Evolutionary conservation across 64 coral and sea anemone species (phyloP), one percentile per base, ranked within the genome.

Genomic region (Platygyra sinensis): DNA sequence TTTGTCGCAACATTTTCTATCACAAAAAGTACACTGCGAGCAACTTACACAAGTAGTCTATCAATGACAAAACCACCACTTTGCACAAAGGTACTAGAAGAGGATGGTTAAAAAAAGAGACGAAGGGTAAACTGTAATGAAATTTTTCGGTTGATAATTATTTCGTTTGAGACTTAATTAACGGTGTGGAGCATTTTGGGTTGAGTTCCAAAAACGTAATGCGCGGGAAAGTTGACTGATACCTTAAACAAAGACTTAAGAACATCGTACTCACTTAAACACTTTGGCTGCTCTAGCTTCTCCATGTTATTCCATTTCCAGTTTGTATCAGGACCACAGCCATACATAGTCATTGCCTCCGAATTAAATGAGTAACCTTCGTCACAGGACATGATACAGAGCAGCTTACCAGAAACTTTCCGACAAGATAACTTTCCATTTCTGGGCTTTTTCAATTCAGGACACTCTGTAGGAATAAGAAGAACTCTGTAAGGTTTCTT

Each of bases 291-390:
- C 2, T 27, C 61, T 10, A 87, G 63, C 18, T 75, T 24, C 29
- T 87, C 29, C 31, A 72, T 60, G 18, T 54, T 76, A 79, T 89
- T 93, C 91, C 91, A 93, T 73, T 89, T 88, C 91, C 91, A 93
- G 27, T 63, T 64, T 38, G 91, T 93, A 60, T 93, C 86, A 4
- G 91, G 91, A 24, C 91, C 91, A 93, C 91, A 93, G 85, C 77
- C 86, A 75, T 82, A 93, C 2, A 30, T 74, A 13, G 86, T 62
- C n/a, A 88, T 80, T 10, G 86, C 91, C 46, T 54, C 57, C 13
- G 54, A 14, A 54, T 38, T 89, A 5, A 93, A 89, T 1, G 86
- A 79, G 72, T 88, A 62, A 15, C 64, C 85, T 32, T 88, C 46
- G 27, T 89, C 54, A 50, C 91, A 93, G 49, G 51, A 42, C 71